phyloP scores from a whole-genome alignment of 2,888 invertebrate genomes.

The Melanchra persicariae region DNA sequence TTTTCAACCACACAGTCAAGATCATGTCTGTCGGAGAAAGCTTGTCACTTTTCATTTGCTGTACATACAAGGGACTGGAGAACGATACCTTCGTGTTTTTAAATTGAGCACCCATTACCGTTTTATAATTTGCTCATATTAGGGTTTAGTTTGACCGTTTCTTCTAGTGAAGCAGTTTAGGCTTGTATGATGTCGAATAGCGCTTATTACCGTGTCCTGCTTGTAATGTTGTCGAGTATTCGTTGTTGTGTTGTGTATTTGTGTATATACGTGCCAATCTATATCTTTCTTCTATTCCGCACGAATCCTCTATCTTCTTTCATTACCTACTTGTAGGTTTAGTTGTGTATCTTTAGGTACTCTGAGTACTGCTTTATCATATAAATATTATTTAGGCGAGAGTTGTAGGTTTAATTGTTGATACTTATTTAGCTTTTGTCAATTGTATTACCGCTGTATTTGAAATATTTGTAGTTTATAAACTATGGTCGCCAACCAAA shows the following conservation, averaged over 20 bases:
- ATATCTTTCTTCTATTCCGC: constrained; percentile 42
- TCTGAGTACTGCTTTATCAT: constrained; percentile 50
- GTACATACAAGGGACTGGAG: constrained; percentile 71
- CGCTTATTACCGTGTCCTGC: constrained; percentile 63
- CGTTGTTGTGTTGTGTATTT: constrained; percentile 58
- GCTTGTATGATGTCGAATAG: constrained; percentile 47
- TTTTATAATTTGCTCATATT: constrained; percentile 80
- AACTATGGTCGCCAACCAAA: constrained; percentile 11
- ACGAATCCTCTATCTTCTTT: constrained; percentile 50
- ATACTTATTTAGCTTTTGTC: constrained; percentile 41
- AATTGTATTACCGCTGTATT: constrained; percentile 43
- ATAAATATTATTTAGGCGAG: constrained; percentile 43
- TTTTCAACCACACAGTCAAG: constrained; percentile 44
- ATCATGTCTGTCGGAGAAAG: constrained; percentile 54
- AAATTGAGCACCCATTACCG: constrained; percentile 87
- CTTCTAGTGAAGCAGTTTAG: constrained; percentile 59
- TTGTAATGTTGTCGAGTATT: constrained; percentile 60
- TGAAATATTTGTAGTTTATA: no score
- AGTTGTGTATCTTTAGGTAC: constrained; percentile 48
- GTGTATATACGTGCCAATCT: constrained; percentile 42
- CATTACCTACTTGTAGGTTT: constrained; percentile 36
- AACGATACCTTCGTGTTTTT: constrained; percentile 85
- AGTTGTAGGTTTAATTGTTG: constrained; percentile 39
- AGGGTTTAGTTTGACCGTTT: constrained; percentile 67
- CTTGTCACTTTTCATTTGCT: constrained; percentile 77